Evolutionary conservation across 2,797 vertebrate species (phyloP).

Genomic region (Oreortyx pictus): DNA sequence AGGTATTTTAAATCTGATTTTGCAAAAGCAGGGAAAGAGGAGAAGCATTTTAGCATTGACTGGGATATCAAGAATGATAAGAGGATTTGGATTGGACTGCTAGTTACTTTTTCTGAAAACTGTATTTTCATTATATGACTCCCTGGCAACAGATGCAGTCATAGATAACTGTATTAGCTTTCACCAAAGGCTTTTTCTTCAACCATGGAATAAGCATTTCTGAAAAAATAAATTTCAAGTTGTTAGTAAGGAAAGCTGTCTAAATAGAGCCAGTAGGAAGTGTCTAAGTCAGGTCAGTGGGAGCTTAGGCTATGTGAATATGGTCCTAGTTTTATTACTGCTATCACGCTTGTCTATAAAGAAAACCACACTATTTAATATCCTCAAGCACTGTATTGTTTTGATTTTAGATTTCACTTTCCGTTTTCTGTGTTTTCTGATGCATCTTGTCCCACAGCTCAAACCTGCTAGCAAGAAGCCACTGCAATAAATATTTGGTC

Average conservation of each 20-base stretch:
- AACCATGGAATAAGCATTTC: not conserved
- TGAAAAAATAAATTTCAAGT: not conserved
- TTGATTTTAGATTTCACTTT: conserved; percentile 15
- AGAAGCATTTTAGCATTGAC: not conserved
- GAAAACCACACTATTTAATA: not conserved
- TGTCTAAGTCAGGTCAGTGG: not conserved
- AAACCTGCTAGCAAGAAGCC: not conserved
- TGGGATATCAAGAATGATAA: not conserved
- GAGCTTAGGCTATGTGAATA: not conserved
- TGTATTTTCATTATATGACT: not conserved
- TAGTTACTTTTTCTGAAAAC: not conserved
- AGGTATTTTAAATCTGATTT: not conserved
- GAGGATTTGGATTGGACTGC: not conserved
- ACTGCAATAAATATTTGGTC: not conserved
- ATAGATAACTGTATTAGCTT: not conserved
- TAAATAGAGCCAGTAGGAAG: not conserved
- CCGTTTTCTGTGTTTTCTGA: not conserved
- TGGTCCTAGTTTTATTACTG: not conserved
- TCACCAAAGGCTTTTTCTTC: not conserved
- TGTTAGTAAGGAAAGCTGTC: not conserved
- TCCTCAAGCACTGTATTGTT: not conserved
- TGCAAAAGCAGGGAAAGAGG: not conserved
- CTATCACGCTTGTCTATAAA: not conserved
- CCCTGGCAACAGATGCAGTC: not conserved
- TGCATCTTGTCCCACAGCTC: not conserved